phyloP scores from a whole-genome alignment of 1,140 invertebrate species.

The Mesaphorura yosii region DNA sequence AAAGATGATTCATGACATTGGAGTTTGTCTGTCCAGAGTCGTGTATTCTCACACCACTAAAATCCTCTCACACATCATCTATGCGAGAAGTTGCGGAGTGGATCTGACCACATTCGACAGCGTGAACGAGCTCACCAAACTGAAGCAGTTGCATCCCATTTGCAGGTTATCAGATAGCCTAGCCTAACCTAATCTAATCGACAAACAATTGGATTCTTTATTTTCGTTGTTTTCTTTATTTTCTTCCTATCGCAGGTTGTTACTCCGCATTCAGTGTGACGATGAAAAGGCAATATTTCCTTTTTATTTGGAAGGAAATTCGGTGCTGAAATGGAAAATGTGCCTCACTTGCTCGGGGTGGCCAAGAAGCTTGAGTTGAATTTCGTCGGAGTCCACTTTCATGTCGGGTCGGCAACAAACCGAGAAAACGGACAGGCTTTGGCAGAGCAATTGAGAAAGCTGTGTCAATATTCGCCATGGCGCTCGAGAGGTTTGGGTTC shows the following conservation, averaged over 20 bases:
- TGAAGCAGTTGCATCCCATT: conserved; percentile 66
- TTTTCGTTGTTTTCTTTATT: too few species aligned
- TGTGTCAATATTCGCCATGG: conserved; percentile 57
- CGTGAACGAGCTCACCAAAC: conserved; percentile 83
- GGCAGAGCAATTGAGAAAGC: conserved; percentile 58
- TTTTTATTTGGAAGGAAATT: conserved; percentile 92
- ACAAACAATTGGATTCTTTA: not conserved
- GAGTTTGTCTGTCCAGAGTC: conserved; percentile 67
- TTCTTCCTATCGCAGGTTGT: conserved; percentile 47
- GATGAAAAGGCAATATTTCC: conserved; percentile 75
- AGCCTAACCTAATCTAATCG: conserved; percentile 5
- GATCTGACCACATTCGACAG: conserved; percentile 91
- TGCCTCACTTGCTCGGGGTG: conserved; percentile 59
- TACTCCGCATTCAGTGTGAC: conserved; percentile 84
- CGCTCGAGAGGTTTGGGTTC: conserved; percentile 53
- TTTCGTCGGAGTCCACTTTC: conserved; percentile 75
- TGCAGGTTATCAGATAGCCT: conserved; percentile 53
- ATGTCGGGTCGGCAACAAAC: conserved; percentile 80
- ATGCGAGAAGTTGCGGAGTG: conserved; percentile 65
- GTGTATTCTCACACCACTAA: conserved; percentile 98
- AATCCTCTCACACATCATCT: conserved; percentile 78
- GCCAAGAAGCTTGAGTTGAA: conserved; percentile 58
- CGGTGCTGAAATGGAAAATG: conserved; percentile 69
- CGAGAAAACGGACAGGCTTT: conserved; percentile 57
- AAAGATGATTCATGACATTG: conserved; percentile 64